These are phyloP conservation scores for Drosophila ustulata DNA, from an alignment of 2,888 invertebrate genomes.

Conservation along the genomic window DNA sequence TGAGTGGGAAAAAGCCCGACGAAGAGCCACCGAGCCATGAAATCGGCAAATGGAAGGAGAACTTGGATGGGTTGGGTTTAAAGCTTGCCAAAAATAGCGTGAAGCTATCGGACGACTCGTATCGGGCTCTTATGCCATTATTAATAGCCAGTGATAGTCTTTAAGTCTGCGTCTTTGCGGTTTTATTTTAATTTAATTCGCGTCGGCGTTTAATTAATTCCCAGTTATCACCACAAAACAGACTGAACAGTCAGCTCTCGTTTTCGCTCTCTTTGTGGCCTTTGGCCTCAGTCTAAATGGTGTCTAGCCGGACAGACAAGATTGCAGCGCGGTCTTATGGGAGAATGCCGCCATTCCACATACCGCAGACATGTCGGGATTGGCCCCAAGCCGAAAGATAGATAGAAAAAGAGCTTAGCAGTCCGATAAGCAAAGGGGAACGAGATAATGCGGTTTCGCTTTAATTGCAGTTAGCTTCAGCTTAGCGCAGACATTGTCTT, in stretches of 20 bases:
- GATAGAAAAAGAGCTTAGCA: conserved; percentile 36
- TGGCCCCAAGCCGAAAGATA: conserved; percentile 9
- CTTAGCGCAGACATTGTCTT: conserved; percentile 52
- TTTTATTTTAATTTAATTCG: conserved; percentile 66
- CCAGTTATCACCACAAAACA: conserved; percentile 78
- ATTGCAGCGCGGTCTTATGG: conserved; percentile 58
- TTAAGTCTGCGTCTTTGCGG: conserved; percentile 41
- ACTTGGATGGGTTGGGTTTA: conserved; percentile 2
- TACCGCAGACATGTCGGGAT: conserved; percentile 68
- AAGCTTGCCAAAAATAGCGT: conserved; percentile 19
- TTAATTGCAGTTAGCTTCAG: conserved; percentile 64
- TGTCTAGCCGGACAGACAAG: conserved; percentile 67
- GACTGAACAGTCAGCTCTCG: conserved; percentile 49
- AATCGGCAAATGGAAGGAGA: conserved; percentile 15
- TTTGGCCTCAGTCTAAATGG: conserved; percentile 47
- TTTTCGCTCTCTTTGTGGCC: conserved; percentile 40
- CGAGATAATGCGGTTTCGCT: conserved; percentile 63
- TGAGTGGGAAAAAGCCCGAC: conserved; percentile 13
- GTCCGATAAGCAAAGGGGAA: conserved; percentile 40
- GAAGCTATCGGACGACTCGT: neutral
- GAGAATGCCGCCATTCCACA: conserved; percentile 61
- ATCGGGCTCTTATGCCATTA: conserved; percentile 38
- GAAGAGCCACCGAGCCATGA: conserved; percentile 36
- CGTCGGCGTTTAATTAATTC: conserved; percentile 82
- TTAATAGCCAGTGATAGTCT: conserved; percentile 37